phyloP scores from a whole-genome alignment of 2,888 invertebrate genomes.

The Ectropis crepuscularia region DNA sequence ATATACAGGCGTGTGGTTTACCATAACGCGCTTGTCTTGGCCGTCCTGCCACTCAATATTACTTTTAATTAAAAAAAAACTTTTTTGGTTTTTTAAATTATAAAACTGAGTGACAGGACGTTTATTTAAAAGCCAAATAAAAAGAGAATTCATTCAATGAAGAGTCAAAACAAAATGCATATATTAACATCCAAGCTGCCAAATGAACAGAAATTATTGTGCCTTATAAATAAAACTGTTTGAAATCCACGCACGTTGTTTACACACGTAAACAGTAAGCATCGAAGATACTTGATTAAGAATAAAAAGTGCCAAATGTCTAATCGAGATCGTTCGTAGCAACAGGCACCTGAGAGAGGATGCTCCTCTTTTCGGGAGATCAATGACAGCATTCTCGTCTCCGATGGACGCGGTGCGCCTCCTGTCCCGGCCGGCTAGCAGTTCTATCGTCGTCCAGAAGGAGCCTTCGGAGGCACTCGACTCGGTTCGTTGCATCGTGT shows the following conservation, averaged over 20 bases:
- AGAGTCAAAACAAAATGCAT: conserved; percentile 13
- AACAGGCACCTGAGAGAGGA: conserved; percentile 71
- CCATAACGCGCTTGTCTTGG: too few relatives aligned
- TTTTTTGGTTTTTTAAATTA: too few relatives aligned
- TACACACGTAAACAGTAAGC: not conserved
- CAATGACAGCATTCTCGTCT: conserved; percentile 59
- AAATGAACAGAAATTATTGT: conserved; percentile 8
- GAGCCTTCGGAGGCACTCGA: conserved; percentile 78
- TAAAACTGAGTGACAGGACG: too few relatives aligned
- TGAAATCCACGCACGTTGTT: not conserved
- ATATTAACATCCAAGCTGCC: conserved; percentile 6
- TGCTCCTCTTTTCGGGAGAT: conserved; percentile 56
- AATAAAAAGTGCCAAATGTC: not conserved
- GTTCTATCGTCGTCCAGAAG: conserved; percentile 87
- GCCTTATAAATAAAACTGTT: conserved; percentile 1
- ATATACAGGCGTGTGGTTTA: too few relatives aligned
- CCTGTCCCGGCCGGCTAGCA: conserved; percentile 82
- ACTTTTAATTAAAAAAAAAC: too few relatives aligned
- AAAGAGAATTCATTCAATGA: not conserved
- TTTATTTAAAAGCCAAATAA: too few relatives aligned
- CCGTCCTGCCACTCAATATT: too few relatives aligned
- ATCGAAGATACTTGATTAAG: not conserved
- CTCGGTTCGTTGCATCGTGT: conserved; percentile 69
- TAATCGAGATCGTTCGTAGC: conserved; percentile 21
- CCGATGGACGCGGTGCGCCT: conserved; percentile 76